Percentiles rank a stretch among this genome's conserved stretches.
phyloP scores from a whole-genome alignment of 2,113 vertebrate genomes.

The Daubentonia madagascariensis region DNA sequence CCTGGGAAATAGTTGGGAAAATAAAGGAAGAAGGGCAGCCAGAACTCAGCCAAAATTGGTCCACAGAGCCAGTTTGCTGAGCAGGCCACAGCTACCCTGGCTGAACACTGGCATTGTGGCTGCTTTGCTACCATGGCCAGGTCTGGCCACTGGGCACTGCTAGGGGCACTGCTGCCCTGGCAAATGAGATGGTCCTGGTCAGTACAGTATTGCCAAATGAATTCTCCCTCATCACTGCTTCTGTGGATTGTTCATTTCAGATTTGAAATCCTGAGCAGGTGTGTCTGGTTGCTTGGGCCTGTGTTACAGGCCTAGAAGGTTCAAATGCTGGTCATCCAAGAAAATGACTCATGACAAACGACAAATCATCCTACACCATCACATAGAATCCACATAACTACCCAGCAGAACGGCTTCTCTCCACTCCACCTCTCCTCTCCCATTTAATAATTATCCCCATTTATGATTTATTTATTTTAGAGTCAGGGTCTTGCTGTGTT shows the following conservation, averaged over 20 bases:
- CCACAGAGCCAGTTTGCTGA: not conserved
- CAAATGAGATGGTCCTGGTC: not conserved
- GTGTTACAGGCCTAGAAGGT: not conserved
- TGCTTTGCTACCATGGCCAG: not conserved
- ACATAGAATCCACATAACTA: not conserved
- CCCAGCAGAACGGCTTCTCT: not conserved
- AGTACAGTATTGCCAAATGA: not conserved
- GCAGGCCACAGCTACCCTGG: not conserved
- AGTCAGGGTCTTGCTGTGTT: no score
- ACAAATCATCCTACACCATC: not conserved
- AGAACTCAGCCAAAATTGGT: not conserved
- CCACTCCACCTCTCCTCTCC: no score
- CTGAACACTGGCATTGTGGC: not conserved
- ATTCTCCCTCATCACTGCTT: not conserved
- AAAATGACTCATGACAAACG: not conserved
- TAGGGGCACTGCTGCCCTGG: not conserved
- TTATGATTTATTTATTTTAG: no score
- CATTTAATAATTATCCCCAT: no score
- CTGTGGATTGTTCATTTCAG: not conserved
- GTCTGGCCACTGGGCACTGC: not conserved
- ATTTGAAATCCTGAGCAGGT: not conserved
- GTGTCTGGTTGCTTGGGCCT: not conserved
- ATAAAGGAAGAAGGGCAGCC: not conserved
- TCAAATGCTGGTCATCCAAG: not conserved
- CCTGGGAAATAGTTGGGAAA: not conserved